Conservation (phyloP, 2,888 invertebrate species). For the Vandiemenella viatica region DNA sequence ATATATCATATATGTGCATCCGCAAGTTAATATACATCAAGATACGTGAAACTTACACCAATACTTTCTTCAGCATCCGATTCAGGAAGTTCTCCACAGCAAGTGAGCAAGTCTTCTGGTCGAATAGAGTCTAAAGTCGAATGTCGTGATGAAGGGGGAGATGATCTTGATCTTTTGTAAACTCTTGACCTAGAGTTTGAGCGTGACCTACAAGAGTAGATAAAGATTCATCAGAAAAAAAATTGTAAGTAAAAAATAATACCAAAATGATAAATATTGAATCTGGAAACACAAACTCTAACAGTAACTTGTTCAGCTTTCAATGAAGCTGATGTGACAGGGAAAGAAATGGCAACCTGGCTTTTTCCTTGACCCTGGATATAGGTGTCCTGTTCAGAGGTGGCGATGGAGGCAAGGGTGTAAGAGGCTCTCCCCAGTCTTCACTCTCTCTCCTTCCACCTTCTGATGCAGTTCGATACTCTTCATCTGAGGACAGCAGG, state of each 20-base stretch:
- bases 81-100: constrained; percentile 22
- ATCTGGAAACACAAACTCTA: no score
- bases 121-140: constrained; percentile 28
- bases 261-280: no score
- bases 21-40: no score
- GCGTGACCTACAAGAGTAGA: constrained; percentile 10
- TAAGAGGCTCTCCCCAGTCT: constrained; percentile 55
- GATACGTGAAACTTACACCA: constrained; percentile 13
- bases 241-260: no score
- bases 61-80: constrained; percentile 22
- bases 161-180: constrained; percentile 43
- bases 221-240: no score
- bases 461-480: constrained; percentile 75
- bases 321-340: no score
- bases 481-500: constrained; percentile 71
- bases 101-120: constrained; percentile 38
- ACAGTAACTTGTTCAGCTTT: no score
- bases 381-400: constrained; percentile 44
- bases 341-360: constrained; percentile 33
- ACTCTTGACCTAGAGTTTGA: constrained; percentile 25
- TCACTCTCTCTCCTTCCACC: constrained; percentile 60
- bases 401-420: constrained; percentile 44
- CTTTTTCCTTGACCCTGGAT: constrained; percentile 45
- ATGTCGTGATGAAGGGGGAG: constrained; percentile 42
- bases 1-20: no score